Evolutionary conservation across 30 jellyfish, hydroid and myxozoan genomes (phyloP).

Genomic region (Aurelia sp.): DNA sequence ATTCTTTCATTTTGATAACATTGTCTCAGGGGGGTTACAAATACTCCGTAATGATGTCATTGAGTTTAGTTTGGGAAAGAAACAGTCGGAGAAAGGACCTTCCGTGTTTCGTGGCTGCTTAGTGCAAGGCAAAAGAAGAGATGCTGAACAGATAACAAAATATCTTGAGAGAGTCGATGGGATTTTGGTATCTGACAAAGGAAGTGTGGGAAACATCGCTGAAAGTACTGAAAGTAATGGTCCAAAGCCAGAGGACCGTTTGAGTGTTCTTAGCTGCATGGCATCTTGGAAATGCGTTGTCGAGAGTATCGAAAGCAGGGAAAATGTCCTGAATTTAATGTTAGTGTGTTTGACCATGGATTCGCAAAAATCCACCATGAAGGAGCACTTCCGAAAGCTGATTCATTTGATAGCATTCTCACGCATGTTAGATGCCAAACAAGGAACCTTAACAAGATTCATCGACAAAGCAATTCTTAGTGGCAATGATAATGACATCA

Average conservation of each 20-base stretch:
- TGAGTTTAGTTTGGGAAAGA: conserved; percentile 3
- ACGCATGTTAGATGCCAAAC: not conserved
- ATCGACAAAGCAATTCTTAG: not conserved
- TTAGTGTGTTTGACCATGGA: not conserved
- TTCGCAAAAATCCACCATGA: not conserved
- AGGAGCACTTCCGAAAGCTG: conserved; percentile 8
- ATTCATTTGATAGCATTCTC: conserved; percentile 16
- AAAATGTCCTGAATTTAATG: conserved; percentile 7
- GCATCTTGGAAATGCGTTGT: conserved; percentile 26
- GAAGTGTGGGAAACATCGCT: not conserved
- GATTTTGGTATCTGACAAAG: not conserved
- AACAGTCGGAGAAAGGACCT: not conserved
- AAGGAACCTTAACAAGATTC: not conserved
- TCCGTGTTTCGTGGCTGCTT: conserved; percentile 30
- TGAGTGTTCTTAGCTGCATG: conserved; percentile 10
- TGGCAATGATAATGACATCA: not conserved
- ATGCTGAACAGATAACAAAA: not conserved
- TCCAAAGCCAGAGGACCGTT: not conserved
- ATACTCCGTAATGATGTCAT: conserved; percentile 1
- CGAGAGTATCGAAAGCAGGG: not conserved
- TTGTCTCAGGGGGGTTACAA: conserved; percentile 13
- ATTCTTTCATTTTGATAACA: conserved; percentile 46
- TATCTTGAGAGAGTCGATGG: conserved; percentile 1
- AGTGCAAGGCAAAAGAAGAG: not conserved
- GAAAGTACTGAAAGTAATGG: not conserved